Evolutionary conservation across 2,888 invertebrate species (phyloP).

Genomic region (Ophion costatus): DNA sequence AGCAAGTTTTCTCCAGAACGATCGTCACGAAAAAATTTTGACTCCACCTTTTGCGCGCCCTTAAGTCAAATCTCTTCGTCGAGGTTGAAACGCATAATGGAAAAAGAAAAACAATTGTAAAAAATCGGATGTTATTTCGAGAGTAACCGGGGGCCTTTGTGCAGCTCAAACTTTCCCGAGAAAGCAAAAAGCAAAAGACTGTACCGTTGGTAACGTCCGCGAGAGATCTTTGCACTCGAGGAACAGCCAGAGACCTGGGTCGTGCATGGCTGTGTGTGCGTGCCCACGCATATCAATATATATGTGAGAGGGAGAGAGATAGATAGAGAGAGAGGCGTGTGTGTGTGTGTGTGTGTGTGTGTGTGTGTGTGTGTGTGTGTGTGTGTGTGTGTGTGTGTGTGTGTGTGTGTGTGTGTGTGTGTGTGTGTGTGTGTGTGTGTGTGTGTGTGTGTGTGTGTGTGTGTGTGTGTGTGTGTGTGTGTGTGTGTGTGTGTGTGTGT

Average conservation of each 20-base stretch:
- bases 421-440: neutral
- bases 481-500: neutral
- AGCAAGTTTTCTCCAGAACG: too few relatives aligned
- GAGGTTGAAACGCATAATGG: neutral
- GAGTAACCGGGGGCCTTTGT: slow-evolving; percentile 48
- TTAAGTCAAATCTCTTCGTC: slow-evolving; percentile 23
- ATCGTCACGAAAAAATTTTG: too few relatives aligned
- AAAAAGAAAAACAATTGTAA: slow-evolving; percentile 29
- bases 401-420: too few relatives aligned
- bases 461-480: too few relatives aligned
- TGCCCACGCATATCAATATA: neutral
- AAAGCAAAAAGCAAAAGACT: slow-evolving; percentile 20
- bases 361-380: slow-evolving; percentile 2
- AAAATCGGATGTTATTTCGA: slow-evolving; percentile 62
- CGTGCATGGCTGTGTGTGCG: neutral
- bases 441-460: neutral
- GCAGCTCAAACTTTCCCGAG: slow-evolving; percentile 52
- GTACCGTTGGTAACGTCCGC: slow-evolving; percentile 31
- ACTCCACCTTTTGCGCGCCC: neutral
- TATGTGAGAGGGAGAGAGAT: too few relatives aligned
- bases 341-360: too few relatives aligned
- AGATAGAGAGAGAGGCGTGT: too few relatives aligned
- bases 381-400: neutral
- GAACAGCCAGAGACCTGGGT: slow-evolving; percentile 19
- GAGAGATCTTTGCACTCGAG: slow-evolving; percentile 54